Evolutionary conservation across 2,113 vertebrate genomes (phyloP), one percentile per base, ranked within the genome.

Genomic region (Psilopsiagon aurifrons): DNA sequence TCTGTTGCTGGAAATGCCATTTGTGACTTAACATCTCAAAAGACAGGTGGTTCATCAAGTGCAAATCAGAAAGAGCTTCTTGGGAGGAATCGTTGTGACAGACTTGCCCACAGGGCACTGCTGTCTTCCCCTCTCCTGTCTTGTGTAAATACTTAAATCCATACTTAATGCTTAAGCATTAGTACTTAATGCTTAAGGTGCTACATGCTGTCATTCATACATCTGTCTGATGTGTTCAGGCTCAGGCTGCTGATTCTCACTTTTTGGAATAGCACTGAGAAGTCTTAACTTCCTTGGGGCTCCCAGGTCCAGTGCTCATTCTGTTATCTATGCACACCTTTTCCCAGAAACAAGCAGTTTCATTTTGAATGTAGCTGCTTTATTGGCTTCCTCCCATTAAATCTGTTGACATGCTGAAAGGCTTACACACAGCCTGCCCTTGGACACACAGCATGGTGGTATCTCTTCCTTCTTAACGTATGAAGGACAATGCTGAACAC

Each of bases 361-460:
- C 6, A 7, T 67, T n/a, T 78, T 69, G 31, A 51, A 43, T 17
- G 3, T 33, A 20, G 68, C 49, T 81, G n/a, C 29, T 80, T 35
- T 57, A 15, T 37, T 89, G 33, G 20, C 37, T 89, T 75, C 64
- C 17, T 70, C 6, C 24, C 23, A 15, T 76, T 81, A 43, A 82
- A 67, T 75, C 55, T 63, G 22, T 67, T 92, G 80, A 47, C 9
- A 9, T 0, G 5, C 35, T 51, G 51, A 29, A 44, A 55, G 47
- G 55, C 31, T 81, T 82, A 39, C 31, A 33, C 2, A 6, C 27
- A 76, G 55, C 11, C 31, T 66, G 11, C 44, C 27, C 68, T 77
- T 11, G 55, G 33, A 67, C 44, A 22, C 25, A 1, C 10, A 8
- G 29, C 27, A 17, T 0, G 0, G 33, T 76, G 71, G 12, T 44